Evolutionary conservation across 2,888 invertebrate genomes (phyloP), one percentile per base, ranked within the genome.

Genomic region (Chymomyza amoena): DNA sequence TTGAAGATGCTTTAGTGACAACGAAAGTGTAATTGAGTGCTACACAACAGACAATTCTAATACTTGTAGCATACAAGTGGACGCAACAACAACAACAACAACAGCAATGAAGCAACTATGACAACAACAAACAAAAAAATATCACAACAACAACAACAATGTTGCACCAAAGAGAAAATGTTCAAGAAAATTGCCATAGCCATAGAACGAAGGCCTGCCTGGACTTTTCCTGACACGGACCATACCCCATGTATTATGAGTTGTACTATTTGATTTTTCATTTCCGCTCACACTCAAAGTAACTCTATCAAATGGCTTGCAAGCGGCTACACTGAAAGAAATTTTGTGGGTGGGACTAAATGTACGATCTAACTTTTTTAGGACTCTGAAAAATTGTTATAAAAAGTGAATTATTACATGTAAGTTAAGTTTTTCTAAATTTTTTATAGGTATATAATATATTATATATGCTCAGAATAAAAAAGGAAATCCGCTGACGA

Each of bases 21-120:
- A 80, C 84, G 82, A 80, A 82, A 84, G 82, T 84, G 82, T 82
- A 83, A 84, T 83, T 84, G 82, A 83, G 82, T 84, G 80, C 82
- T 76, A 84, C 82, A 84, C 78, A 83, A 79, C 82, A 84, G 82
- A 82, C 84, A 78, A 84, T 82, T 84, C 77, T 68, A 78, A 82
- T 74, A 73, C 84, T 74, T 76, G 69, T 69, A 69, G 51, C 65
- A 61, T 68, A 66, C 67, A 69, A 80, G 76, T 72, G 80, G 78
- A 69, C 78, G 63, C 36, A 52, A 39, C 70, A 63, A 45, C 69
- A 59, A 59, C 45, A 69, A 67, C 56, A 66, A 60, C 64, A 64
- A 66, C 64, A 69, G 64, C 59, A 64, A 64, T 57, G 65, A 5
- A 45, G 39, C 39, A 45, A 13, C 52, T n/a, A 51, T 16, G 51